Conservation (phyloP, 2,888 invertebrate species). For the Chrysolina americana region DNA sequence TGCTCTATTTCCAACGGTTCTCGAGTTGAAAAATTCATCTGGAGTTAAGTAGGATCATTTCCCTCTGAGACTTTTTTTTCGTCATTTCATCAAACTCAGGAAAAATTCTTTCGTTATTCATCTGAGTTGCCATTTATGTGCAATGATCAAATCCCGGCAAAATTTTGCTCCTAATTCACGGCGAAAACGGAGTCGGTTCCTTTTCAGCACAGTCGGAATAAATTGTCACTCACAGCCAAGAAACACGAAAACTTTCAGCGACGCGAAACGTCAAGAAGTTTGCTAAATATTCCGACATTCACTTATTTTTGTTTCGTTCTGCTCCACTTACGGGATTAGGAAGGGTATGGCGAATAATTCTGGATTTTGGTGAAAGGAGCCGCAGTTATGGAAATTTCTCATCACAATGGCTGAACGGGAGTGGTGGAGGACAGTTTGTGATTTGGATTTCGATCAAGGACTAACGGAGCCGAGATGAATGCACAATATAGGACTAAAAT, state of each 20-base stretch:
- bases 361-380: background rate
- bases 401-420: background rate
- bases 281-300: constrained; percentile 36
- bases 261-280: constrained; percentile 34
- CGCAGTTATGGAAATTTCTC: constrained; percentile 18
- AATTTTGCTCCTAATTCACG: constrained; percentile 1
- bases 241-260: constrained; percentile 14
- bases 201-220: constrained; percentile 16
- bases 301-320: constrained; percentile 32
- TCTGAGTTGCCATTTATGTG: too few species aligned
- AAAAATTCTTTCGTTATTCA: too few species aligned
- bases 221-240: constrained; percentile 33
- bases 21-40: too few species aligned
- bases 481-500: too few species aligned
- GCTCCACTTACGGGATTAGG: constrained; percentile 1
- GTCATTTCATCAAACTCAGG: too few species aligned
- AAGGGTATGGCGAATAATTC: background rate
- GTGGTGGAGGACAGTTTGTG: too few species aligned
- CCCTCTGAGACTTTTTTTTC: too few species aligned
- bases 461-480: too few species aligned
- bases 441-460: too few species aligned
- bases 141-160: background rate
- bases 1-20: too few species aligned
- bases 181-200: background rate
- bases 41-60: too few species aligned